A percentile compares a stretch with the other conserved stretches of the same genome.
Evolutionary conservation across 2,113 vertebrate species (phyloP).

Genomic region (Rhynchomys soricoides): DNA sequence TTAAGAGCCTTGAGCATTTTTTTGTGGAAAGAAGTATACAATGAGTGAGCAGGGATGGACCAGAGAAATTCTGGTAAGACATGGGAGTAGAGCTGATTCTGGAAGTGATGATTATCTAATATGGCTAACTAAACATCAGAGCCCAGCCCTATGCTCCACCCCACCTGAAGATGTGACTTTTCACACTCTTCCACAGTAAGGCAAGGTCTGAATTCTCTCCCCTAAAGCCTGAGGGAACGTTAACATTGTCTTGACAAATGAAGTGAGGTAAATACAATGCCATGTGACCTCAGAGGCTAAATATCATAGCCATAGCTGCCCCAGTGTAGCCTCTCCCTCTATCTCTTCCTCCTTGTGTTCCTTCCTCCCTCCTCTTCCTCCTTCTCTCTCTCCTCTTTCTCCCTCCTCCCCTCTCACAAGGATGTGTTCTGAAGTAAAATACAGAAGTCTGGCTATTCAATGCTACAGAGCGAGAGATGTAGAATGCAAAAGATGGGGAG

Average conservation of each 20-base stretch:
- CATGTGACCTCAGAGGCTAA: background rate
- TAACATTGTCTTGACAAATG: background rate
- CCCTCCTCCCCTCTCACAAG: background rate
- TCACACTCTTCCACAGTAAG: background rate
- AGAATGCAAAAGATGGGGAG: background rate
- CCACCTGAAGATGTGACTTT: background rate
- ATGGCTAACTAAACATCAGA: background rate
- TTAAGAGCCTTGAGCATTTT: background rate
- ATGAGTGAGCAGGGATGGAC: background rate
- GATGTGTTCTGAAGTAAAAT: background rate
- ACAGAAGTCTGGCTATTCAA: background rate
- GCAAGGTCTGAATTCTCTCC: background rate
- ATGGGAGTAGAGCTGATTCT: background rate
- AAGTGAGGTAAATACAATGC: background rate
- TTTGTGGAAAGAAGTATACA: background rate
- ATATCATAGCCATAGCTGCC: background rate
- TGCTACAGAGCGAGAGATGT: background rate
- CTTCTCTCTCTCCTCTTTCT: background rate
- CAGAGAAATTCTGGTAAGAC: background rate
- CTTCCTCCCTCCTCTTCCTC: too few relatives aligned
- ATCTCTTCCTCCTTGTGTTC: fast-evolving
- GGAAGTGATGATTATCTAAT: background rate
- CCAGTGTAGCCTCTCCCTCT: background rate
- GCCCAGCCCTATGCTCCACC: background rate
- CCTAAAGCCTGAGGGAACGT: background rate